Percentiles rank a stretch among this genome's conserved stretches.
These are phyloP conservation scores for Drosophila eugracilis DNA, from an alignment of 1,140 invertebrate species.

Conservation along the genomic window DNA sequence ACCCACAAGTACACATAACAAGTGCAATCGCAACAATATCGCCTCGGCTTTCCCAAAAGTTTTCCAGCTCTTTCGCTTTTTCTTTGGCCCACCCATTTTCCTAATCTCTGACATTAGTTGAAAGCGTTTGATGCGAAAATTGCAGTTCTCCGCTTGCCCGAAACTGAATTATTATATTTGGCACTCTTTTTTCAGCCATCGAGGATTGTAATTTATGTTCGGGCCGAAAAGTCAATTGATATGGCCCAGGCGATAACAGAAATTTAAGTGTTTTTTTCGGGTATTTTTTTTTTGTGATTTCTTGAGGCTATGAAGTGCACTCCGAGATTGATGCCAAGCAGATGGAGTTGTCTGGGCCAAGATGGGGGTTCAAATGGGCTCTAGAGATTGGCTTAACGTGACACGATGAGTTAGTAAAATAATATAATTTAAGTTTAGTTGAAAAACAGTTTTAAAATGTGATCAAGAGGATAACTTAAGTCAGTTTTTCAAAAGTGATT, in stretches of 20 bases:
- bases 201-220: conserved; percentile 68
- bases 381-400: neutral
- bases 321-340: conserved; percentile 58
- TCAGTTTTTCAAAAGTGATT: too few relatives aligned
- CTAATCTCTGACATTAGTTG: conserved; percentile 74
- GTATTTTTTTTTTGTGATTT: conserved; percentile 11
- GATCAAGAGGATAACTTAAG: too few relatives aligned
- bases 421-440: too few relatives aligned
- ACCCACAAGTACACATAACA: conserved; percentile 39
- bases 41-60: too few relatives aligned
- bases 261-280: conserved; percentile 60
- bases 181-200: conserved; percentile 44
- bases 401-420: neutral
- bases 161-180: conserved; percentile 78
- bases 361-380: conserved; percentile 57
- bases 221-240: conserved; percentile 80
- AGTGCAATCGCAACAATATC: conserved; percentile 30
- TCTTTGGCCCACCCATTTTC: conserved; percentile 62
- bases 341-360: conserved; percentile 67
- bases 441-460: too few relatives aligned
- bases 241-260: conserved; percentile 70
- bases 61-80: conserved; percentile 51
- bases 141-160: conserved; percentile 39
- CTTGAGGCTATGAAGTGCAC: conserved; percentile 36
- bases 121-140: conserved; percentile 72